Evolutionary conservation across 2,888 invertebrate genomes (phyloP).

Genomic region (Cerastoderma edule): DNA sequence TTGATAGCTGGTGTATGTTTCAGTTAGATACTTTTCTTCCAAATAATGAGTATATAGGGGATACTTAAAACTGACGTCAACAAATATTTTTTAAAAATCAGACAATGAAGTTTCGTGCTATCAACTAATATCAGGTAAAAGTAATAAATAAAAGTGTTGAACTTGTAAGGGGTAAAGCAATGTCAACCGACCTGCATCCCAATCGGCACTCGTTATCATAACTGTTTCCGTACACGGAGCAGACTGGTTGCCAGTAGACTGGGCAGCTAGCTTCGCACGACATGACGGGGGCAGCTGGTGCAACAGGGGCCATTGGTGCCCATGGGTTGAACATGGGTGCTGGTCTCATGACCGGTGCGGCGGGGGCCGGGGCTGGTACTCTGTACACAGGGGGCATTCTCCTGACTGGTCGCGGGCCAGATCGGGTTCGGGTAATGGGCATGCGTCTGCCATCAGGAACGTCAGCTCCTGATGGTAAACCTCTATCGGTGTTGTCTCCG

Average conservation of each 20-base stretch:
- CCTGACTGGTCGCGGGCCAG: constrained; percentile 12
- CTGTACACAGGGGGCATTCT: neutral
- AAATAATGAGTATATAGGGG: neutral
- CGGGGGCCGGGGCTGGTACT: neutral
- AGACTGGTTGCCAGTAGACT: constrained; percentile 28
- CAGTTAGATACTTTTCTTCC: too few relatives aligned
- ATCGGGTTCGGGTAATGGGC: constrained; percentile 3
- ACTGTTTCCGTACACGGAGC: constrained; percentile 35
- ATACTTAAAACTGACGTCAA: neutral
- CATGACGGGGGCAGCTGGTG: neutral
- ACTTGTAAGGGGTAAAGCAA: too few relatives aligned
- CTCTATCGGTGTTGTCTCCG: constrained; percentile 24
- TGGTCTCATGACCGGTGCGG: neutral
- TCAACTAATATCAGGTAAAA: too few relatives aligned
- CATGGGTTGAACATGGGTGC: constrained; percentile 1
- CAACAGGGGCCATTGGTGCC: constrained; percentile 9
- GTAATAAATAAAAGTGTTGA: too few relatives aligned
- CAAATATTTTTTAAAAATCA: too few relatives aligned
- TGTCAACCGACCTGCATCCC: constrained; percentile 33
- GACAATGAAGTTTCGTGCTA: too few relatives aligned
- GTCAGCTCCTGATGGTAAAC: constrained; percentile 18
- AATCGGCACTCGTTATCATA: constrained; percentile 44
- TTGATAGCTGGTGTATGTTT: too few relatives aligned
- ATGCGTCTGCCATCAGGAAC: constrained; percentile 24
- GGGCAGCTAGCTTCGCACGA: constrained; percentile 22